Evolutionary conservation across 2,797 vertebrate species (phyloP), one percentile per base, ranked within the genome.

Genomic region (Channallabes apus): DNA sequence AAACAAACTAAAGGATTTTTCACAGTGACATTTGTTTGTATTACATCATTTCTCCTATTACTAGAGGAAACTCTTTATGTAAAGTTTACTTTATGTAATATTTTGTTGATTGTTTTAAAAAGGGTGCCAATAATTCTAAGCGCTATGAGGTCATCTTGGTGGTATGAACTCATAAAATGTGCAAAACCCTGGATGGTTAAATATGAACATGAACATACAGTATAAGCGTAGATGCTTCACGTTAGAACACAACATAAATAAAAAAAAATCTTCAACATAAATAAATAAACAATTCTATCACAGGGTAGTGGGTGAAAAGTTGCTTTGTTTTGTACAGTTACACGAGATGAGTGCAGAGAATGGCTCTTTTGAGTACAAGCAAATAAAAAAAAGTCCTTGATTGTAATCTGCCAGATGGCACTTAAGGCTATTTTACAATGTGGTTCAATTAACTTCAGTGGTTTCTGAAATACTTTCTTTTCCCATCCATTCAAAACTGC

Each of bases 301-400:
- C 4, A 59, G 17, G 18, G 18, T 77, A 4, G 22, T 12, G 73
- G 32, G 58, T 35, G 54, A 77, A 77, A 77, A 77, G 73, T 51
- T 35, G 27, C 54, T 77, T 32, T 77, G 73, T 77, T 20, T 58
- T 58, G 73, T 58, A 58, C 27, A 20, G n/a, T 76, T 76, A 58
- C 7, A 76, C 17, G 9, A 4, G 73, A 20, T 5, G 54, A 58
- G 17, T 32, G 54, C 73, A 32, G 27, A 58, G 54, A 58, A 77
- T 32, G 54, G 54, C 4, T 17, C 54, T 35, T 77, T 77, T 58
- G 27, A 77, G 8, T 32, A 15, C 17, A 11, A 29, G 29, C 54
- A 35, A 35, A 35, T 59, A 56, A 46, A 46, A 46, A 46, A 68
- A 11, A 22, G 14, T 73, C 54, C 29, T 35, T 35, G 56, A 77